These are phyloP conservation scores for Luidia sarsii DNA, from an alignment of 53 echinoderm and acorn worm genomes.

Conservation along the genomic window DNA sequence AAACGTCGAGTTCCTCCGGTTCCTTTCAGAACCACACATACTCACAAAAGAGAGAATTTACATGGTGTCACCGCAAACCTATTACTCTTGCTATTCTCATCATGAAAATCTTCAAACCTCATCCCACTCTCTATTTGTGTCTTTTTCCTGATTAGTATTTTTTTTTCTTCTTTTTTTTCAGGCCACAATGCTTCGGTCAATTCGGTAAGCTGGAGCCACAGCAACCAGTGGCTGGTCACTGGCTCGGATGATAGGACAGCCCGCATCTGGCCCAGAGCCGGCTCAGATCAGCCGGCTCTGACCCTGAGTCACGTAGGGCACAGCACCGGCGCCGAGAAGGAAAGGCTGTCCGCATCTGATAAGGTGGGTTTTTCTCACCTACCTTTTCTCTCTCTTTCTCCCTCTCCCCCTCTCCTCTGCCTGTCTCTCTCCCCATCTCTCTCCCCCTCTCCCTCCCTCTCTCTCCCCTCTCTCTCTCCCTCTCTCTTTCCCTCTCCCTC, in stretches of 20 bases:
- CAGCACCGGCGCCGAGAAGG: slow-evolving; percentile 41
- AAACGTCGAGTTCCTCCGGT: too few species aligned
- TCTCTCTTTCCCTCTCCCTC: not conserved
- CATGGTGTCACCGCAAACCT: too few species aligned
- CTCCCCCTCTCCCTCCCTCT: too few species aligned
- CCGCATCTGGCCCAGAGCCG: slow-evolving; percentile 76
- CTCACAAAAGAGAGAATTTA: too few species aligned
- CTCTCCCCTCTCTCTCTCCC: not conserved
- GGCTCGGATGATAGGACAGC: slow-evolving; percentile 92
- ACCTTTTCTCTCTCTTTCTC: not conserved
- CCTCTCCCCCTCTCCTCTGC: too few species aligned
- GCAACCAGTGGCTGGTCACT: slow-evolving; percentile 83
- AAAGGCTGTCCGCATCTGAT: slow-evolving; percentile 27
- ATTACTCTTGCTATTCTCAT: too few species aligned
- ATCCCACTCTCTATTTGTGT: too few species aligned
- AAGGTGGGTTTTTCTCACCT: slow-evolving; percentile 49
- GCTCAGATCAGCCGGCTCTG: slow-evolving; percentile 37
- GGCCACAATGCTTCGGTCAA: slow-evolving; percentile 88
- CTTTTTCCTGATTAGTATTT: too few species aligned
- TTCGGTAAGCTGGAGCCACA: slow-evolving; percentile 83
- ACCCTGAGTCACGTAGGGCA: slow-evolving; percentile 23
- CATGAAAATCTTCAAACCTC: too few species aligned
- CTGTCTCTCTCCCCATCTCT: not conserved
- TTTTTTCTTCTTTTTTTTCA: too few species aligned
- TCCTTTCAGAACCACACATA: too few species aligned